These are phyloP conservation scores for Guaruba guarouba DNA, from an alignment of 2,113 vertebrate species.

Conservation along the genomic window DNA sequence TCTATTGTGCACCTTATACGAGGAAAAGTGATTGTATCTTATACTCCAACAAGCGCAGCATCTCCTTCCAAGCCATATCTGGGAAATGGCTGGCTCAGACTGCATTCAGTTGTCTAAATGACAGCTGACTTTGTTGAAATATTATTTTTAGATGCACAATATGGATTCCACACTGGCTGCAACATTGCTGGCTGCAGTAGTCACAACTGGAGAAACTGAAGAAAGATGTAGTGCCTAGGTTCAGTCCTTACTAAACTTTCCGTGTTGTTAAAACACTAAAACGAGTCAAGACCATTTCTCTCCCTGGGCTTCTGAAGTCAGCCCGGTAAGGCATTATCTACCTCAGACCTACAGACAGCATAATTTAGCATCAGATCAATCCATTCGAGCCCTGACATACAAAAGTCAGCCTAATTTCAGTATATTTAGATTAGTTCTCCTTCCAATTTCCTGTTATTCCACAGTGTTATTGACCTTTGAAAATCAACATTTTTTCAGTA, in stretches of 20 bases:
- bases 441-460: neutral
- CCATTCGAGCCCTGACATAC: neutral
- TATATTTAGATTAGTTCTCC: neutral
- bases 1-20: neutral
- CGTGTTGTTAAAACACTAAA: neutral
- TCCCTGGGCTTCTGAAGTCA: neutral
- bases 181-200: neutral
- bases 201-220: neutral
- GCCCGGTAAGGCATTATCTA: neutral
- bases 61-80: neutral
- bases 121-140: neutral
- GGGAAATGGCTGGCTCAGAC: neutral
- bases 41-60: neutral
- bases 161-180: neutral
- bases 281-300: neutral
- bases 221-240: neutral
- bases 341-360: neutral
- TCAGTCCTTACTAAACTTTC: neutral
- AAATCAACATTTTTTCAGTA: neutral
- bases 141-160: neutral
- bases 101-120: neutral
- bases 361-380: neutral
- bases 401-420: neutral
- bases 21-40: neutral
- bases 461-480: neutral